Conservation (phyloP, 2,113 vertebrate species). For the Miniopterus natalensis region DNA sequence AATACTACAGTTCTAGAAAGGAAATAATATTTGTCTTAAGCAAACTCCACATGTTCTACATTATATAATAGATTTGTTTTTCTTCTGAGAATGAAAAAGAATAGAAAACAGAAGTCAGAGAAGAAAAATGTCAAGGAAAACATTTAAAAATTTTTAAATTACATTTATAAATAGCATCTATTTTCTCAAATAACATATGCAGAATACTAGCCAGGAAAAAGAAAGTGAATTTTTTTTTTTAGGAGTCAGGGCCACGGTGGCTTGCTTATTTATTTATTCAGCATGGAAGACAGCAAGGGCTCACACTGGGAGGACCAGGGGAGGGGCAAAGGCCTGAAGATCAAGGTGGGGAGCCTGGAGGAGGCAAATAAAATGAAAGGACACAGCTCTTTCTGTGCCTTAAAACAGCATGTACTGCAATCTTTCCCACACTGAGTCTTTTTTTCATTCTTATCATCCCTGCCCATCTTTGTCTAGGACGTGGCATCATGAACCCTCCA, state of each 20-base stretch:
- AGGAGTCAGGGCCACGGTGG: neutral
- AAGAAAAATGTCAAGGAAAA: neutral
- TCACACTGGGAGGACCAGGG: no score
- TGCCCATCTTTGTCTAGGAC: neutral
- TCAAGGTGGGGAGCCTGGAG: neutral
- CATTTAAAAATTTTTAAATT: neutral
- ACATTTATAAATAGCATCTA: neutral
- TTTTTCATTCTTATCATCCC: neutral
- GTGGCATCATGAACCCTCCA: neutral
- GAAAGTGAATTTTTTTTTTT: neutral
- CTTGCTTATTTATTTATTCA: neutral
- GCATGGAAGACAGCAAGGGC: accelerated
- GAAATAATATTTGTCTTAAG: neutral
- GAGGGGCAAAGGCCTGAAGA: neutral
- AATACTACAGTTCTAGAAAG: neutral
- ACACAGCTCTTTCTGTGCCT: neutral
- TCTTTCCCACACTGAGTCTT: neutral
- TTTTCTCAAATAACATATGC: neutral
- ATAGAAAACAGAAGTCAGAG: neutral
- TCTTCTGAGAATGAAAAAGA: neutral
- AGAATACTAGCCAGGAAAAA: neutral
- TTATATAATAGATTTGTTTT: neutral
- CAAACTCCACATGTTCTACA: neutral
- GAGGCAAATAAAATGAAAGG: neutral
- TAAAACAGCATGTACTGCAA: neutral